These are phyloP conservation scores for Tetranychus cinnabarinus DNA, from an alignment of 1,140 invertebrate species.

Conservation along the genomic window DNA sequence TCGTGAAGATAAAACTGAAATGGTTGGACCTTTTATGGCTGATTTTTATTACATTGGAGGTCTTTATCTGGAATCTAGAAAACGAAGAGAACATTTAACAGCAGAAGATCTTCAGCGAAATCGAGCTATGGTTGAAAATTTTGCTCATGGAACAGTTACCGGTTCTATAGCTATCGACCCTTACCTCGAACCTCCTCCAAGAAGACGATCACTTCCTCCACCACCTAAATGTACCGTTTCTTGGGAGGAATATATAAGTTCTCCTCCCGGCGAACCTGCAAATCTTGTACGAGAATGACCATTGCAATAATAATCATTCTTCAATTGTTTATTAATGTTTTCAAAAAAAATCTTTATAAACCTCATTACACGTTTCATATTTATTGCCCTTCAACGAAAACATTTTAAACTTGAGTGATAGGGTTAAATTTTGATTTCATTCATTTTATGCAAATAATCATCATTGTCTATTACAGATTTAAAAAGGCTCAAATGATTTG, in stretches of 20 bases:
- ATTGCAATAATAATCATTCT: conserved; percentile 88
- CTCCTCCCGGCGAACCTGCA: conserved; percentile 36
- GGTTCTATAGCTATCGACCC: neutral
- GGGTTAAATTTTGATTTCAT: too few species aligned
- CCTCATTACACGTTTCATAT: too few species aligned
- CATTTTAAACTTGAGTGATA: too few species aligned
- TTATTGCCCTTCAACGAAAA: too few species aligned
- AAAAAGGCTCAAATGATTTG: too few species aligned
- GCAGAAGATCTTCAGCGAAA: conserved; percentile 88
- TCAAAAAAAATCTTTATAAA: neutral
- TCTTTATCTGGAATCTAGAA: conserved; percentile 67
- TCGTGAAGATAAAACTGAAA: conserved; percentile 65
- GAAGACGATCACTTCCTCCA: conserved; percentile 48
- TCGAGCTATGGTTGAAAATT: conserved; percentile 27
- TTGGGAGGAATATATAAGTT: conserved; percentile 64
- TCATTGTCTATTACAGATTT: too few species aligned
- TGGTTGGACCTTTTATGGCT: conserved; percentile 71
- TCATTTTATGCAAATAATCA: too few species aligned
- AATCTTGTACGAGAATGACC: conserved; percentile 67
- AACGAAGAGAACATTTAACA: conserved; percentile 77
- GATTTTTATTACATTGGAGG: conserved; percentile 85
- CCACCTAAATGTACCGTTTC: conserved; percentile 33
- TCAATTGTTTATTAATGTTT: conserved; percentile 47
- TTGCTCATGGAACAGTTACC: conserved; percentile 10
- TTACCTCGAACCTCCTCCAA: neutral